Evolutionary conservation across 2,888 invertebrate species (phyloP).

Genomic region (Ctena decussata): DNA sequence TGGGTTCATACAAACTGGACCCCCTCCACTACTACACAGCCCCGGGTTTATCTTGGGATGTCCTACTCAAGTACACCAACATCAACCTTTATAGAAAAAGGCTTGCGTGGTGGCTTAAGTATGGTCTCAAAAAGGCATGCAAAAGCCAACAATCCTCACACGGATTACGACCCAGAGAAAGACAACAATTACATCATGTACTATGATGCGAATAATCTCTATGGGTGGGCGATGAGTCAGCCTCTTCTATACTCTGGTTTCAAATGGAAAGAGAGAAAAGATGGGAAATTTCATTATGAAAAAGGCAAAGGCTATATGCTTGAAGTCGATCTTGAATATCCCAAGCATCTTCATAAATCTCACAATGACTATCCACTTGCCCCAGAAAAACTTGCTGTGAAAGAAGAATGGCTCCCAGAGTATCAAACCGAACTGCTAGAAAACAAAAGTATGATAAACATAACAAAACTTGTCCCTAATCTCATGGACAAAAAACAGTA

Average conservation of each 20-base stretch:
- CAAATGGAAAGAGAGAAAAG: conserved; percentile 66
- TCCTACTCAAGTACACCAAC: conserved; percentile 64
- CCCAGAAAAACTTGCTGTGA: conserved; percentile 71
- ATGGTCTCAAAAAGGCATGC: conserved; percentile 72
- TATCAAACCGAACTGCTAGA: conserved; percentile 65
- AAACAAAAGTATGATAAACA: conserved; percentile 31
- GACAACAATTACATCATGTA: conserved; percentile 36
- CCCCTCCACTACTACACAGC: conserved; percentile 77
- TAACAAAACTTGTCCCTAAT: conserved; percentile 62
- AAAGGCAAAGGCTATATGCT: conserved; percentile 30
- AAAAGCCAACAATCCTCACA: conserved; percentile 77
- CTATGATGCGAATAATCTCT: conserved; percentile 58
- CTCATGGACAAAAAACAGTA: conserved; percentile 72
- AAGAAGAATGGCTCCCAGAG: conserved; percentile 30
- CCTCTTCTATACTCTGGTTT: conserved; percentile 77
- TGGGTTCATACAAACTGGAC: conserved; percentile 72
- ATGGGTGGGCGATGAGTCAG: conserved; percentile 51
- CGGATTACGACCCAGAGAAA: conserved; percentile 33
- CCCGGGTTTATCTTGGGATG: conserved; percentile 74
- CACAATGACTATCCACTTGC: conserved; percentile 40
- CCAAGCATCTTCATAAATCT: conserved; percentile 9
- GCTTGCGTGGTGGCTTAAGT: conserved; percentile 63
- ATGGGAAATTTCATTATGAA: conserved; percentile 51
- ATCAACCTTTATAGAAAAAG: conserved; percentile 70
- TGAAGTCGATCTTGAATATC: conserved; percentile 34